Percentiles rank a stretch among this genome's conserved stretches.
phyloP scores from a whole-genome alignment of 2,113 vertebrate genomes.

The Gobio gobio region DNA sequence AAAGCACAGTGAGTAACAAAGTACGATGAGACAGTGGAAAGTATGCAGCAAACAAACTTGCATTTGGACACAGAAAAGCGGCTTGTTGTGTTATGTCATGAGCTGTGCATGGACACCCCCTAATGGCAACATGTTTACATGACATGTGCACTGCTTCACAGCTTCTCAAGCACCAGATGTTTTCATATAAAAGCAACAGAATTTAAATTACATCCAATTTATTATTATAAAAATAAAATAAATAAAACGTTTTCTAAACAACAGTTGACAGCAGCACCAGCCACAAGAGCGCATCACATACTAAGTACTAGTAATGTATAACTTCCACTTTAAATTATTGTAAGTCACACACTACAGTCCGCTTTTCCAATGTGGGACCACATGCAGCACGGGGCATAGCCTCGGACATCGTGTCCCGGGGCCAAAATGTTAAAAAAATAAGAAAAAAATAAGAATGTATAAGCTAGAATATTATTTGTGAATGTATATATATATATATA shows the following conservation, averaged over 20 bases:
- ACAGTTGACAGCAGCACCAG: not conserved
- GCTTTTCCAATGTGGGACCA: too few species aligned
- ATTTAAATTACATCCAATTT: not conserved
- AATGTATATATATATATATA: too few species aligned
- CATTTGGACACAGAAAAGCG: not conserved
- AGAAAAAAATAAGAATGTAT: too few species aligned
- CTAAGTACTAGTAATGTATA: too few species aligned
- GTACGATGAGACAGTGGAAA: not conserved
- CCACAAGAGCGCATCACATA: too few species aligned
- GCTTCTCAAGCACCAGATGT: not conserved
- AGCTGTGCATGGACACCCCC: constrained; percentile 2
- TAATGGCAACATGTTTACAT: not conserved
- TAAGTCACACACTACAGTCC: too few species aligned
- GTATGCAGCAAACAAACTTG: constrained; percentile 21
- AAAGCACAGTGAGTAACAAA: not conserved
- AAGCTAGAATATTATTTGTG: too few species aligned
- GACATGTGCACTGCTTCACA: not conserved
- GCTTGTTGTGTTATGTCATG: not conserved
- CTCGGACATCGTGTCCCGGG: too few species aligned
- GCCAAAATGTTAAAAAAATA: too few species aligned
- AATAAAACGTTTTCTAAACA: not conserved
- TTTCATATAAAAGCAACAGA: not conserved
- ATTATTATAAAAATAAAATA: not conserved
- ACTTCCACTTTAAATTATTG: too few species aligned
- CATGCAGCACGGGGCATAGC: too few species aligned